A percentile compares a stretch with the other conserved stretches of the same genome.
Conservation (phyloP, 1,140 invertebrate genomes). For the Eciton burchellii region DNA sequence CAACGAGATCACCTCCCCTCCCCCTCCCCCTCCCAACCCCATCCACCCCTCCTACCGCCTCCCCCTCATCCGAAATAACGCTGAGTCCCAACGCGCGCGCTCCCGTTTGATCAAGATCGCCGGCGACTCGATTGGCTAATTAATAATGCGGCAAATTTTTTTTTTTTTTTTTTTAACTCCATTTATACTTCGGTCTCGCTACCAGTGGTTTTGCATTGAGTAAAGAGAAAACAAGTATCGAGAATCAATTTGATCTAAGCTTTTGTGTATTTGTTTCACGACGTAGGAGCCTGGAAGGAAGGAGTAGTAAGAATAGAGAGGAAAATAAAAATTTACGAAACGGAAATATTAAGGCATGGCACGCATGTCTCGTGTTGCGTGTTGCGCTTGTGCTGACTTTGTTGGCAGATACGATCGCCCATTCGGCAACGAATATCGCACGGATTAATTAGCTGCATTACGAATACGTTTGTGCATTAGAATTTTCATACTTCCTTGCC, state of each 20-base stretch:
- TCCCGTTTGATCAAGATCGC: slow-evolving; percentile 78
- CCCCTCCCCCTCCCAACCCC: too few relatives aligned
- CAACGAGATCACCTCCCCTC: slow-evolving; percentile 9
- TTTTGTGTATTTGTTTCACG: too few relatives aligned
- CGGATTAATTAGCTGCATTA: slow-evolving; percentile 29
- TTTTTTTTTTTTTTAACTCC: too few relatives aligned
- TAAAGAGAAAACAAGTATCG: too few relatives aligned
- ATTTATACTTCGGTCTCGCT: too few relatives aligned
- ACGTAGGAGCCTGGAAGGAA: slow-evolving; percentile 20
- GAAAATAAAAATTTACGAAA: slow-evolving; percentile 32
- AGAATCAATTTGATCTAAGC: too few relatives aligned
- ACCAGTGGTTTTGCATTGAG: too few relatives aligned
- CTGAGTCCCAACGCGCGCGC: too few relatives aligned
- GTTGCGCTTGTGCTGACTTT: slow-evolving; percentile 25
- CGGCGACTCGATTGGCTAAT: slow-evolving; percentile 80
- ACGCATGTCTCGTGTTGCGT: slow-evolving; percentile 35
- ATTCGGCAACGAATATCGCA: background rate
- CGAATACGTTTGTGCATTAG: background rate
- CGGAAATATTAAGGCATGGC: slow-evolving; percentile 53
- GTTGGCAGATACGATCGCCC: slow-evolving; percentile 33
- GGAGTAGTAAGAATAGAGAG: slow-evolving; percentile 38
- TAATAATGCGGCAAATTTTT: too few relatives aligned
- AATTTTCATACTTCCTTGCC: background rate
- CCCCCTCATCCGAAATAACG: slow-evolving; percentile 51
- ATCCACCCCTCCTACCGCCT: too few relatives aligned